Percentiles rank a stretch among this genome's conserved stretches.
These are phyloP conservation scores for Stenurella melanura DNA, from an alignment of 2,888 invertebrate species.

Conservation along the genomic window DNA sequence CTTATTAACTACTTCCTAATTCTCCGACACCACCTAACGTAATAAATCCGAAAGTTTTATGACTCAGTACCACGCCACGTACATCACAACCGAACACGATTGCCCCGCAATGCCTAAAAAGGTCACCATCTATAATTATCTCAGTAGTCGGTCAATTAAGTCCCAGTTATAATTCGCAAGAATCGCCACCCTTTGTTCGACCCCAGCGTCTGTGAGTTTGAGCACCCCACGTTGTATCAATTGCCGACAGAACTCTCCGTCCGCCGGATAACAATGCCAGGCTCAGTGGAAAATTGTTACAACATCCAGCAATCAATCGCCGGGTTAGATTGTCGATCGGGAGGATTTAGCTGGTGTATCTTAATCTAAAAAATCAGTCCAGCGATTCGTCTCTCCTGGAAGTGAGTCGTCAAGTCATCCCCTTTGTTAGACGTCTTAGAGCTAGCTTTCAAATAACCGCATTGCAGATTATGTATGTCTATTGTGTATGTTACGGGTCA, in stretches of 20 bases:
- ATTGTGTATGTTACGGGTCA: too few relatives aligned
- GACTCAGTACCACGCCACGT: slow-evolving; percentile 36
- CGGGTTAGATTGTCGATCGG: slow-evolving; percentile 29
- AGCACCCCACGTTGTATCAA: slow-evolving; percentile 14
- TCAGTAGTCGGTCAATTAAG: slow-evolving; percentile 67
- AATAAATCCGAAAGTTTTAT: slow-evolving; percentile 36
- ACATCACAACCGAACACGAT: neutral
- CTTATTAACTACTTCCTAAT: slow-evolving; percentile 35
- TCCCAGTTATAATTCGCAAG: slow-evolving; percentile 61
- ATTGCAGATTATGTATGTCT: too few relatives aligned
- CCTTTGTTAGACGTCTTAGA: neutral
- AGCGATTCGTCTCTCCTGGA: neutral
- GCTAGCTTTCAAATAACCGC: neutral
- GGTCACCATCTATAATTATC: slow-evolving; percentile 66
- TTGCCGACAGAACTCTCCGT: slow-evolving; percentile 2
- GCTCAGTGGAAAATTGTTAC: slow-evolving; percentile 12
- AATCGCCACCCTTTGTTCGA: slow-evolving; percentile 61
- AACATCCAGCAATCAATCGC: slow-evolving; percentile 4
- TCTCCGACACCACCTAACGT: slow-evolving; percentile 13
- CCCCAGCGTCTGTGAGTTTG: slow-evolving; percentile 39
- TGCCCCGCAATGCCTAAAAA: slow-evolving; percentile 54
- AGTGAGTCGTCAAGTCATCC: neutral
- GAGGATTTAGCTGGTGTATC: slow-evolving; percentile 10
- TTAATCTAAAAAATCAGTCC: slow-evolving; percentile 32
- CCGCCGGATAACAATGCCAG: neutral